A percentile compares a stretch with the other conserved stretches of the same genome.
phyloP scores from a whole-genome alignment of 2,113 vertebrate genomes.

The Calyptommatus sinebrachiatus region DNA sequence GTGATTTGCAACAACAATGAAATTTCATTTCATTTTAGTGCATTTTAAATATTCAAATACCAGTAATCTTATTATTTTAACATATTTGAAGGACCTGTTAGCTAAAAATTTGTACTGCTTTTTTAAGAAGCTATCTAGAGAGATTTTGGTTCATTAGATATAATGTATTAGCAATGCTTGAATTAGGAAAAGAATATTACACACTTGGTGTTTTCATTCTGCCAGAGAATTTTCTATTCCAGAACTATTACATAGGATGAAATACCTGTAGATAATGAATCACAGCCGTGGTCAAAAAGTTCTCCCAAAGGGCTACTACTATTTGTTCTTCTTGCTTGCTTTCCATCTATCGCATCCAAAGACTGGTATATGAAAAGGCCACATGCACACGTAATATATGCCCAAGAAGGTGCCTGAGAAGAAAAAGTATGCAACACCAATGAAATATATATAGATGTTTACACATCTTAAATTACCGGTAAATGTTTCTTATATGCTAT shows the following conservation, averaged over 20 bases:
- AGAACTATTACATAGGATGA: conserved; percentile 7
- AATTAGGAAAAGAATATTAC: background rate
- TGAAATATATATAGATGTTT: background rate
- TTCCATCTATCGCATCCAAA: conserved; percentile 96
- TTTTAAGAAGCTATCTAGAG: background rate
- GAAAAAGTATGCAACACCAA: background rate
- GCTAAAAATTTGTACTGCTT: background rate
- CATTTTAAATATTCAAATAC: background rate
- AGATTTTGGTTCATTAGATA: background rate
- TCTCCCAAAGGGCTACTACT: conserved; percentile 96
- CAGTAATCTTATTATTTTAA: background rate
- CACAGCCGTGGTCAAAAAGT: conserved; percentile 98
- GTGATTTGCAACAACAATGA: background rate
- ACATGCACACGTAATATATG: conserved; percentile 90
- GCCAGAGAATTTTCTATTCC: background rate
- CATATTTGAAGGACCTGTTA: background rate
- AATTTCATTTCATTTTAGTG: background rate
- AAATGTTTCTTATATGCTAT: background rate
- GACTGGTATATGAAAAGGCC: conserved; percentile 97
- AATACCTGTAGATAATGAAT: conserved; percentile 95
- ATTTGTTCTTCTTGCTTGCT: conserved; percentile 96
- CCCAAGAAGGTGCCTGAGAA: conserved; percentile 91
- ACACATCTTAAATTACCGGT: background rate
- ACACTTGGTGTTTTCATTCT: background rate
- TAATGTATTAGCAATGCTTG: background rate